Base-by-base conservation (phyloP, 2,797 vertebrate genomes). In the Mus caroli region DNA sequence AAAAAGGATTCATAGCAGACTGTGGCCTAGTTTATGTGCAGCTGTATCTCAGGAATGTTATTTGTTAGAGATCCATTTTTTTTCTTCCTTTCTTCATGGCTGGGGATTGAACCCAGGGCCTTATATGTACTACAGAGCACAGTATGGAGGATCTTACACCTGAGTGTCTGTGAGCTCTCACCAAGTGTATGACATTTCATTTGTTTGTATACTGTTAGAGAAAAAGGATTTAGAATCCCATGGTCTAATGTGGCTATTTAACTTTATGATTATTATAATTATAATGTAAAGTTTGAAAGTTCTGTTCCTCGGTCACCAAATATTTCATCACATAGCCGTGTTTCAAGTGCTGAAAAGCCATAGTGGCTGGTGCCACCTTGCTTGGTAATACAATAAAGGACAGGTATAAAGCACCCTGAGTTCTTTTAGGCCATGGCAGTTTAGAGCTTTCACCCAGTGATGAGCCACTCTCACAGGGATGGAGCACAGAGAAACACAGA, bases 1-100 rank as follows among this genome's bases (percentile, higher is more conserved):
- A 82, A 93, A 92, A 95, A 40, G 88, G 24, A 85, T 94, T 95
- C 71, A 22, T 82, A 94, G 71, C 90, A 77, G 40, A 92, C 7
- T 77, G 83, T 91, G 71, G 5, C 67, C 78, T 19, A 71, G 34
- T 84, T 95, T 88, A 3, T 54, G 43, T 71, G 62, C 14, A 83
- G 28, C 20, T 28, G 0, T 50, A 15, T 24, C 62, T 86, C 6
- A 0, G 24, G 28, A 52, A 5, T 52, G 15, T 52, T 86, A 50
- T 34, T 54, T 46, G 19, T 75, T 88, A 31, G 6, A 40, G 62
- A n/a, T 14, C 60, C n/a, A 69, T n/a, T 80, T 87, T n/a, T 34
- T 62, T 40, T 26, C 22, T 28, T 46, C 58, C 14, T 31, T 83
- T 26, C 19, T 76, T 17, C 78, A 43, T 31, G 43, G 3, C 14